Base-by-base conservation (phyloP, 1,140 invertebrate genomes). In the Antheraea pernyi region DNA sequence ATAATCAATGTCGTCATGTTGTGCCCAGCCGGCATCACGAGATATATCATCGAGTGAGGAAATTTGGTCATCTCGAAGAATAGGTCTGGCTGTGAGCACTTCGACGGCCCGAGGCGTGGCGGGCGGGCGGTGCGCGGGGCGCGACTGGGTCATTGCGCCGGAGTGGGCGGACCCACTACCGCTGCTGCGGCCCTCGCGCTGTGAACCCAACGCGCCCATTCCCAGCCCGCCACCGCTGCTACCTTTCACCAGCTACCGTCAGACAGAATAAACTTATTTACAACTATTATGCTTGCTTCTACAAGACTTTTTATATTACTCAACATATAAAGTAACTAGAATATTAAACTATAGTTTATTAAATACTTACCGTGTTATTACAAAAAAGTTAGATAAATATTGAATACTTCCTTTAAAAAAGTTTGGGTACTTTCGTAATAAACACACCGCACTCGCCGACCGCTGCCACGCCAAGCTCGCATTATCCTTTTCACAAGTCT, bases 1-100 rank as follows among this genome's bases (percentile, higher is more conserved):
- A 88, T 98, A 99, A 93, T 99, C 98, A 84, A 99, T 97, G 85
- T 98, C 97, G 88, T 98, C 97, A 73, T 98, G 95, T 72, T 95
- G 95, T 30, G 97, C 96, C 98, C 98, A 99, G 66, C 97, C 97
- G 78, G 97, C 95, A 83, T 98, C 97, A 79, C 96, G 94, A 42
- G 97, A 95, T 72, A 98, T 97, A 82, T 98, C 97, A 91, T 98
- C 98, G 94, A 99, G 96, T 69, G 96, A 95, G 79, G 96, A 97
- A 67, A 99, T 94, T 89, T 98, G 97, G 86, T 98, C 97, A 81
- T 98, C 97, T 71, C 97, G 97, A 61, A 99, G 97, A 62, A 99
- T 98, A 46, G 97, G 97, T 63, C 97, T 79, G 22, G 89, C 82
- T 10, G 85, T 87, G 30, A 91, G 79, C 71, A 88, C 82, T 75